Conservation (phyloP, 2,797 vertebrate genomes). For the Pangasius krempfi region DNA sequence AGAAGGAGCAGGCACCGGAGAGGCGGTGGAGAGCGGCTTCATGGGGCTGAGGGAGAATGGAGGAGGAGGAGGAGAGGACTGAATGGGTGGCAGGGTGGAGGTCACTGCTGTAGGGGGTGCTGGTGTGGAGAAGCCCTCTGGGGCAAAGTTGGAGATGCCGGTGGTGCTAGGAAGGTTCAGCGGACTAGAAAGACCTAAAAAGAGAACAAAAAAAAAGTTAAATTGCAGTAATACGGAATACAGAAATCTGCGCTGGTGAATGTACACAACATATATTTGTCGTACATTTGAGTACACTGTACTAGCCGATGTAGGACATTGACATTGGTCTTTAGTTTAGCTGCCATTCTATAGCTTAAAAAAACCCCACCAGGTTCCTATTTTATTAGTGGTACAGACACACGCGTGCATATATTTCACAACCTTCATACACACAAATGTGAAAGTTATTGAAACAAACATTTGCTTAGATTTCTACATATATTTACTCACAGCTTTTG, state of each 20-base stretch:
- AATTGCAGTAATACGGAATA: not conserved
- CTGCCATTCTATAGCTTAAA: not conserved
- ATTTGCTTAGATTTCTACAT: not conserved
- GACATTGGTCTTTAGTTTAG: not conserved
- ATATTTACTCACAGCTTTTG: not conserved
- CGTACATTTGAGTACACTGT: too few relatives aligned
- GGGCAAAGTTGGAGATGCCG: conserved; percentile 61
- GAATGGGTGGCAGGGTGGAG: conserved; percentile 59
- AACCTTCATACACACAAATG: not conserved
- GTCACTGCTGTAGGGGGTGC: conserved; percentile 46
- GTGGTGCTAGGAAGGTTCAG: conserved; percentile 64
- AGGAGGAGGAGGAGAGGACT: conserved; percentile 62
- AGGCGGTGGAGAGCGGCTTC: conserved; percentile 41
- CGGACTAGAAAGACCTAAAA: conserved; percentile 71
- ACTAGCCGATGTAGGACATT: not conserved
- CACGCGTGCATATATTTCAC: not conserved
- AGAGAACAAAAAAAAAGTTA: conserved; percentile 14
- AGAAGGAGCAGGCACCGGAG: conserved; percentile 31
- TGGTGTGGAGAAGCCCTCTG: conserved; percentile 61
- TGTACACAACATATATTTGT: not conserved
- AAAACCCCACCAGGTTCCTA: not conserved
- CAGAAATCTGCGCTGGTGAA: not conserved
- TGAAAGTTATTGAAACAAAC: not conserved
- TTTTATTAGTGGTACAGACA: not conserved
- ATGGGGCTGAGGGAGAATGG: conserved; percentile 54